Conservation (phyloP, 2,113 vertebrate genomes). For the Gnathonemus longibarbis region DNA sequence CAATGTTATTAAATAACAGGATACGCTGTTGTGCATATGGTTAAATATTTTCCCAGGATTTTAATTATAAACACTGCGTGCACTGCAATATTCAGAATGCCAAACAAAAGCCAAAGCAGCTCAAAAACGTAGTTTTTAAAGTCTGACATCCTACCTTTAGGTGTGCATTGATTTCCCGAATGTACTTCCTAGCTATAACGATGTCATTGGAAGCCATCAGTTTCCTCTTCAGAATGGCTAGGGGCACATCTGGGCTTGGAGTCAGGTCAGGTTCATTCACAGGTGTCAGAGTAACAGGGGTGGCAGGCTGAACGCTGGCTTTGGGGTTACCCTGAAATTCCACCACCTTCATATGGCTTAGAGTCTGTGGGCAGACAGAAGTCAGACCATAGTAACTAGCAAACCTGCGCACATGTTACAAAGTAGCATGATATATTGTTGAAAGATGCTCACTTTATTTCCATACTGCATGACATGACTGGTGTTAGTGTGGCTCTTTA, state of each 20-base stretch:
- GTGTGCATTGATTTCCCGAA: slow-evolving; percentile 64
- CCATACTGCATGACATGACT: slow-evolving; percentile 96
- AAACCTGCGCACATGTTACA: background rate
- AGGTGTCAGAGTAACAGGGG: slow-evolving; percentile 51
- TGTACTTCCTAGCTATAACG: slow-evolving; percentile 46
- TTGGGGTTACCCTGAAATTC: slow-evolving; percentile 76
- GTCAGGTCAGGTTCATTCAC: slow-evolving; percentile 65
- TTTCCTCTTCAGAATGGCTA: slow-evolving; percentile 84
- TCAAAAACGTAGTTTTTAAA: background rate
- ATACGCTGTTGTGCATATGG: background rate
- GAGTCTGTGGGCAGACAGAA: slow-evolving; percentile 57
- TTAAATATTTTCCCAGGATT: background rate
- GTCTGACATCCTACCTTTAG: slow-evolving; percentile 62
- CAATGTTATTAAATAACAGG: background rate
- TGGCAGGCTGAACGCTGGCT: slow-evolving; percentile 37
- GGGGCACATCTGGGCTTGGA: slow-evolving; percentile 82
- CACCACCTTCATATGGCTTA: slow-evolving; percentile 80
- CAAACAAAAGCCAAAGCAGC: background rate
- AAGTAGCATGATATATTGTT: background rate
- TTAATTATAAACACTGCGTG: background rate
- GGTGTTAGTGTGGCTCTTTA: slow-evolving; percentile 82
- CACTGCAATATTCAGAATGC: background rate
- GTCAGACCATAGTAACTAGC: background rate
- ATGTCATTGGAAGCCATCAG: slow-evolving; percentile 76
- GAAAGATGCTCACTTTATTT: slow-evolving; percentile 70